Base-by-base conservation (phyloP, 2,113 vertebrate genomes). In the Numida meleagris region DNA sequence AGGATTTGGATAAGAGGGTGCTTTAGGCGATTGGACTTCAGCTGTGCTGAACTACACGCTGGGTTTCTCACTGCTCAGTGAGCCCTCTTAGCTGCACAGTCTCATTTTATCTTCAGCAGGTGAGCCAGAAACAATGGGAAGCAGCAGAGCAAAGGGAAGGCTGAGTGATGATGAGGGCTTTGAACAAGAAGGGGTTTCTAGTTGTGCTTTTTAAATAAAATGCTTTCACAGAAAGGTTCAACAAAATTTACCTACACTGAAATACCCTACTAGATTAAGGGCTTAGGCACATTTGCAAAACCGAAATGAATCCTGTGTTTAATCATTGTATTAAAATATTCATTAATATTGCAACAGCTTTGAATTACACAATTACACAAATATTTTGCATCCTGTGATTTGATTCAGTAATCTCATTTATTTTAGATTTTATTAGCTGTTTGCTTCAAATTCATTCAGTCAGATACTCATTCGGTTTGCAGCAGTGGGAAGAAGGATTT, bases 331-430 rank as follows among this genome's bases (percentile, higher is more conserved):
- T 94, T 95, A 88, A 91, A 96, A 96, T 91, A 86, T 59, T 80
- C 75, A 93, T 86, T 97, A 94, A 91, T 82, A 97, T 94, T 96
- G 76, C 78, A 90, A 86, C 87, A 87, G 85, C 71, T 93, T 88
- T 93, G 89, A 91, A 83, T 94, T 94, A 91, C 43, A 89, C 93
- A 96, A 95, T 97, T 96, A 96, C 91, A 94, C 88, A 97, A 96
- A 97, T 94, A 89, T 94, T 96, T 95, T 84, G 82, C 76, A 91
- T 78, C 75, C 63, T 79, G 31, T 83, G 48, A 94, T 88, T 94
- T 90, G 57, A 79, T 87, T 95, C 92, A 71, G 46, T 67, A 95
- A 91, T 86, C 57, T 78, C 66, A 93, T 90, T 96, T 97, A 81
- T 91, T 95, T 90, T 87, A 42, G 38, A 90, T 95, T 93, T 96